These are phyloP conservation scores for Oeneis ivallda DNA, from an alignment of 2,888 invertebrate genomes.

Conservation along the genomic window DNA sequence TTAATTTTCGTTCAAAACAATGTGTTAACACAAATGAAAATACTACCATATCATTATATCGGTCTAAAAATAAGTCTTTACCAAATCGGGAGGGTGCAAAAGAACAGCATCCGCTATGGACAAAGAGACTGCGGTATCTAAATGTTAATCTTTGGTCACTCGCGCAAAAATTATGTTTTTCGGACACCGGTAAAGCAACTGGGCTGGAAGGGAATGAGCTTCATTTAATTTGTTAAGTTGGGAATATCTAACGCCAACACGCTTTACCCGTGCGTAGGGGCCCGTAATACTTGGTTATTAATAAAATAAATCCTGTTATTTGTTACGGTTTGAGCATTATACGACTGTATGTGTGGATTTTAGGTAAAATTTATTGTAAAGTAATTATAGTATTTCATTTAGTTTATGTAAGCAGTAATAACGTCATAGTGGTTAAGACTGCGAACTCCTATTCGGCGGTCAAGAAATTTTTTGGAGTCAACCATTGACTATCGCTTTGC, in stretches of 20 bases:
- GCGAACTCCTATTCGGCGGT: too few relatives aligned
- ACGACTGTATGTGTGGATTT: slow-evolving; percentile 24
- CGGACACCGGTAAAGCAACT: slow-evolving; percentile 65
- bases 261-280: slow-evolving; percentile 30
- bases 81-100: slow-evolving; percentile 47
- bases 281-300: slow-evolving; percentile 37
- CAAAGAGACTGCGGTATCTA: slow-evolving; percentile 76
- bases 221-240: slow-evolving; percentile 58
- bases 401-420: too few relatives aligned
- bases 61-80: slow-evolving; percentile 40
- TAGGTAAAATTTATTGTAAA: slow-evolving; percentile 9
- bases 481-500: too few relatives aligned
- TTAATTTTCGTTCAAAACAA: neutral
- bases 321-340: slow-evolving; percentile 32
- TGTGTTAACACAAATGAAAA: neutral
- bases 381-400: neutral
- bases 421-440: too few relatives aligned
- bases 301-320: slow-evolving; percentile 38
- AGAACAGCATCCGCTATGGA: slow-evolving; percentile 63
- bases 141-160: slow-evolving; percentile 80
- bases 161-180: slow-evolving; percentile 81
- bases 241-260: slow-evolving; percentile 38
- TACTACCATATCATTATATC: slow-evolving; percentile 27
- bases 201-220: slow-evolving; percentile 65
- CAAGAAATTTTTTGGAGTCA: too few relatives aligned